These are phyloP conservation scores for Coracias cyanogaster DNA, from an alignment of 2,797 vertebrate species.

Conservation along the genomic window DNA sequence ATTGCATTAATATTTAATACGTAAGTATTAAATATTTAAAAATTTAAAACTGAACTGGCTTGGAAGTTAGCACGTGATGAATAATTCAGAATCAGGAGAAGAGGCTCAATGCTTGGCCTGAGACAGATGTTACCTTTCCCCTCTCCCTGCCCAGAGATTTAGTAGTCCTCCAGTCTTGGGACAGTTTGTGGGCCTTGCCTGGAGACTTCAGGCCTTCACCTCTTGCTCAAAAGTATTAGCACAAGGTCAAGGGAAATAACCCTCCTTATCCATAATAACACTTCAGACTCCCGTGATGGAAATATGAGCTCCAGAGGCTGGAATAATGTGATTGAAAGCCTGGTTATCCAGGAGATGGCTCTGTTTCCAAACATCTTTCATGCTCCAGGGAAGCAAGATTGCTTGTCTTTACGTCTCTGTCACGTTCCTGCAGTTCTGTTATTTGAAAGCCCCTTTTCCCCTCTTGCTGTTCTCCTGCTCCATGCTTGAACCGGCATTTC, in stretches of 20 bases:
- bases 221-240: not conserved
- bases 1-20: conserved; percentile 81
- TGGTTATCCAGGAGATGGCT: conserved; percentile 61
- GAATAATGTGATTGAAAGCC: conserved; percentile 39
- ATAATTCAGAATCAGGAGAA: conserved; percentile 74
- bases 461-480: not conserved
- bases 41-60: conserved; percentile 79
- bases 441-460: not conserved
- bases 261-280: not conserved
- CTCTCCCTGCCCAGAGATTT: not conserved
- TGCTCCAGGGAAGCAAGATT: conserved; percentile 24
- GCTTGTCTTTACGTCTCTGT: not conserved
- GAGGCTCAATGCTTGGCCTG: not conserved
- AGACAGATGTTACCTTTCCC: not conserved
- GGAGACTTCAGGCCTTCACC: not conserved
- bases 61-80: conserved; percentile 73
- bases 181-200: not conserved
- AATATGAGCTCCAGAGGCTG: not conserved
- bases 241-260: not conserved
- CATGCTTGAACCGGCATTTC: not conserved
- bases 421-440: not conserved
- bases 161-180: not conserved
- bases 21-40: conserved; percentile 83
- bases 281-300: not conserved
- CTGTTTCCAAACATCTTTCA: conserved; percentile 64